Base-by-base conservation (phyloP, 1,140 invertebrate species). In the Vanessa atalanta region DNA sequence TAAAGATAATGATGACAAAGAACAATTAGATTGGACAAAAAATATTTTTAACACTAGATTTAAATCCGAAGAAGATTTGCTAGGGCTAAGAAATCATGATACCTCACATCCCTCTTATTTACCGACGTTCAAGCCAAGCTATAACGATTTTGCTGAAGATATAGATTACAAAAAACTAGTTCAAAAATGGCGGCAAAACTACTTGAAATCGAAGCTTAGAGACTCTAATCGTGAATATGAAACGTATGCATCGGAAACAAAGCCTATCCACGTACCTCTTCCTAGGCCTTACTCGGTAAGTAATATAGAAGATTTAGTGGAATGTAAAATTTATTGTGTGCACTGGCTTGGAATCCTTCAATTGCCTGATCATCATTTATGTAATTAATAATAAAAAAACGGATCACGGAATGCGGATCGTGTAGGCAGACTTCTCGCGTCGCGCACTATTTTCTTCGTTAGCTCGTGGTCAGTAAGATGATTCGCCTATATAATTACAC, bases 391-490 rank as follows among this genome's bases (percentile, higher is more conserved):
- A 83, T 75, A 92, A 90, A 88, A 31, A 88, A 86, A 79, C 53
- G 78, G 43, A 79, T 76, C 73, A 82, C 81, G 84, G 90, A 89
- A 92, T 92, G 90, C 90, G 90, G 90, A 92, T 91, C 84, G 83
- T 74, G 81, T 85, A 84, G 86, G 81, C 82, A 78, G 75, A 75
- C 73, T 51, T 70, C 51, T 57, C 79, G 80, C 80, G 87, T 91
- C 86, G 79, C 85, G 89, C 87, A 90, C 88, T 88, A 87, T 88
- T 91, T 92, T 91, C 80, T 78, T 88, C 84, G 82, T 76, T 77
- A 81, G 72, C 74, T 84, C 78, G 85, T 85, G 79, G 83, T 78
- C 80, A 86, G 83, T 87, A 87, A 87, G 81, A 86, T 85, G 81
- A 89, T 68, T 72, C 78, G 69, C 69, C 67, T 69, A 63, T 68